Percentiles rank a stretch among this genome's conserved stretches.
phyloP scores from a whole-genome alignment of 2,113 vertebrate species.

The Phoxinus phoxinus region DNA sequence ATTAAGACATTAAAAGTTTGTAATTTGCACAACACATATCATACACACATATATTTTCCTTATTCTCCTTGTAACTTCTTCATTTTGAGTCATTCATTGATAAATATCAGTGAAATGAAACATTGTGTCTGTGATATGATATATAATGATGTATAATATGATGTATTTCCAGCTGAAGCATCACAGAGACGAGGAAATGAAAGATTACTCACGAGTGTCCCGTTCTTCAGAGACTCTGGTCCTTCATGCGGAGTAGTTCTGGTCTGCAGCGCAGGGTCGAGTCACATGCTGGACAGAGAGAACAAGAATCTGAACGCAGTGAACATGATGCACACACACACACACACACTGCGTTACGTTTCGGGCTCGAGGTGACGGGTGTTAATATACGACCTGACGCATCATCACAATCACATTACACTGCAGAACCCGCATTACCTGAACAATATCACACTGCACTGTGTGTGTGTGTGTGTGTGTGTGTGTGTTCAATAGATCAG shows the following conservation, averaged over 20 bases:
- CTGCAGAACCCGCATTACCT: background rate
- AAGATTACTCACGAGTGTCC: background rate
- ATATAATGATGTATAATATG: background rate
- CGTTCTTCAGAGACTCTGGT: background rate
- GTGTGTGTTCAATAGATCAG: background rate
- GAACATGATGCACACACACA: background rate
- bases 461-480: too few species aligned
- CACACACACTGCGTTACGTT: conserved; percentile 17
- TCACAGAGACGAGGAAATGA: background rate
- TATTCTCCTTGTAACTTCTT: background rate
- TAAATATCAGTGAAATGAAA: background rate
- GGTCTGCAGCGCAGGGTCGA: background rate
- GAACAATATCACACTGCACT: background rate
- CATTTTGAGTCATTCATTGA: background rate
- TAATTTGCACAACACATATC: background rate
- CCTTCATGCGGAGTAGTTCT: background rate
- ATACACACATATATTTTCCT: background rate
- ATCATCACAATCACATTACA: background rate
- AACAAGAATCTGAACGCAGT: background rate
- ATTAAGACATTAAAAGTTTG: background rate
- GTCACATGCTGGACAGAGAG: conserved; percentile 23
- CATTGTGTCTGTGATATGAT: background rate
- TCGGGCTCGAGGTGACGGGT: conserved; percentile 16
- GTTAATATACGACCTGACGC: conserved; percentile 27
- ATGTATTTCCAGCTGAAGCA: background rate